Evolutionary conservation across 2,888 invertebrate genomes (phyloP).

Genomic region (Noctua janthe): DNA sequence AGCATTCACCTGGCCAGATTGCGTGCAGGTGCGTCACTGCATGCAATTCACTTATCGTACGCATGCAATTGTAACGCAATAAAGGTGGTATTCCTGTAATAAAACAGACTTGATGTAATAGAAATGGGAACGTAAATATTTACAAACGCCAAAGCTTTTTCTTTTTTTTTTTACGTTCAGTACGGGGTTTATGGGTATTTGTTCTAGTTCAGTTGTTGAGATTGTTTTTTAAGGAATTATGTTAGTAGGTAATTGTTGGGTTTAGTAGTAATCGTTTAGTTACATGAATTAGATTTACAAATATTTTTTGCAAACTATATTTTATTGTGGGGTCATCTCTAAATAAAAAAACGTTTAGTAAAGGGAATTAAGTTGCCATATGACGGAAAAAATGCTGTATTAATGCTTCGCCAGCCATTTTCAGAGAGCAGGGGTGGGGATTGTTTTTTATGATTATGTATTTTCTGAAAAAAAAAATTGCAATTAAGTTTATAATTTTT

Average conservation of each 20-base stretch:
- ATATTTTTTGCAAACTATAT: background rate
- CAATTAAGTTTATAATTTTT: background rate
- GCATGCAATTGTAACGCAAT: slow-evolving; percentile 52
- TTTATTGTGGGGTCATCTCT: background rate
- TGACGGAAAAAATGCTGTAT: background rate
- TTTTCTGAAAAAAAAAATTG: background rate
- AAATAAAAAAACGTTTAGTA: background rate
- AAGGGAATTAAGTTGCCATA: background rate
- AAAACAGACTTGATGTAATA: slow-evolving; percentile 46
- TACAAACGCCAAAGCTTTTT: slow-evolving; percentile 3
- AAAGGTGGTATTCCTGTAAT: slow-evolving; percentile 41
- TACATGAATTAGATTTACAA: background rate
- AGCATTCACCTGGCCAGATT: slow-evolving; percentile 63
- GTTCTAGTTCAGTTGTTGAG: slow-evolving; percentile 29
- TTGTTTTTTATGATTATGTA: background rate
- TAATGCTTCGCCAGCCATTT: background rate
- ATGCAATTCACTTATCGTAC: slow-evolving; percentile 55
- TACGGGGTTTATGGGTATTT: slow-evolving; percentile 44
- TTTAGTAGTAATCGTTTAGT: background rate
- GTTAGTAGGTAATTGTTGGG: slow-evolving; percentile 24
- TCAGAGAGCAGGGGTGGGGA: background rate
- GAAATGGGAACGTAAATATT: slow-evolving; percentile 53
- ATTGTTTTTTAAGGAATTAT: slow-evolving; percentile 28
- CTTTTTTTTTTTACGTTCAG: slow-evolving; percentile 37
- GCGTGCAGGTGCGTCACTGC: slow-evolving; percentile 64